These are phyloP conservation scores for Phoenicopterus ruber DNA, from an alignment of 2,113 vertebrate genomes.

Conservation along the genomic window DNA sequence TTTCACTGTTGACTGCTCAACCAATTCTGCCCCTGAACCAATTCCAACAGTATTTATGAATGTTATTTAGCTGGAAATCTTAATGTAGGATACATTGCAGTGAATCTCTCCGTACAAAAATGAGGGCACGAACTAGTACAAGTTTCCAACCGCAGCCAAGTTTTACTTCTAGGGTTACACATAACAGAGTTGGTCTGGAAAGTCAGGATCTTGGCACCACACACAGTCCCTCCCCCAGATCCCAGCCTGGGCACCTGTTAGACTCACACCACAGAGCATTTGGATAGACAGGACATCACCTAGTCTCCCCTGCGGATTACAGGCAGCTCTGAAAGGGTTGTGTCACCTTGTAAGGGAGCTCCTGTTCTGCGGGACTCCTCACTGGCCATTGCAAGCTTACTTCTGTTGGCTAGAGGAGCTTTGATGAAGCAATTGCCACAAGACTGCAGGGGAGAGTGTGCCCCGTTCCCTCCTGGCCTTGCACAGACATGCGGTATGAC, in stretches of 20 bases:
- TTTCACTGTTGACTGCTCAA: slow-evolving; percentile 51
- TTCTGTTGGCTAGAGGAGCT: not conserved
- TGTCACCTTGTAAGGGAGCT: not conserved
- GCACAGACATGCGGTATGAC: accelerated
- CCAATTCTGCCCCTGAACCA: slow-evolving; percentile 18
- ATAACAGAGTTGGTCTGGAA: not conserved
- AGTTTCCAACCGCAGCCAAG: not conserved
- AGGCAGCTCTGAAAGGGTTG: not conserved
- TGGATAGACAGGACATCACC: not conserved
- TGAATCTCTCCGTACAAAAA: not conserved
- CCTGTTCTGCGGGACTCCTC: not conserved
- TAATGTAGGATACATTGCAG: not conserved
- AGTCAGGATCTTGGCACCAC: not conserved
- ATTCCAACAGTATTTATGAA: slow-evolving; percentile 16
- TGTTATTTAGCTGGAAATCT: slow-evolving; percentile 15
- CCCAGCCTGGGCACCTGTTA: not conserved
- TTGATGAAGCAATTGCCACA: no score
- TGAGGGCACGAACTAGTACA: not conserved
- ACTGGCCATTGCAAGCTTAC: accelerated
- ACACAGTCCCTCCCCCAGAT: accelerated
- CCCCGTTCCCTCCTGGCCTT: not conserved
- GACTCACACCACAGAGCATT: not conserved
- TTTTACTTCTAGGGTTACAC: not conserved
- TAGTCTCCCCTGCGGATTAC: accelerated
- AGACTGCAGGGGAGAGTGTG: accelerated